phyloP scores from a whole-genome alignment of 2,888 invertebrate species.

The Lamellibrachia satsuma region DNA sequence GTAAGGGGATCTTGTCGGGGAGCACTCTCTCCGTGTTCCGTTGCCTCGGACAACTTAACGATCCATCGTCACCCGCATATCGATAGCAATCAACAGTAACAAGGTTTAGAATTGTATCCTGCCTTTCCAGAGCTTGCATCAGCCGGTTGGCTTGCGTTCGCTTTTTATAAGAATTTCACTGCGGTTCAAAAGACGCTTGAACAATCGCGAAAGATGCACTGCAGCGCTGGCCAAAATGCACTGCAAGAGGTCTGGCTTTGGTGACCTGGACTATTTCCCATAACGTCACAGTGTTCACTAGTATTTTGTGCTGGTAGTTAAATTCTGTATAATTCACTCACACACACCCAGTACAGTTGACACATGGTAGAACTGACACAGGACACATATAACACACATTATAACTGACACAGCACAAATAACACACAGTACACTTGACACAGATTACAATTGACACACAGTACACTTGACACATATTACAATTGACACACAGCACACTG shows the following conservation, averaged over 20 bases:
- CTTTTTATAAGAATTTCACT: background rate
- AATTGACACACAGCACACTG: background rate
- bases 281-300: background rate
- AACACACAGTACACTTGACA: background rate
- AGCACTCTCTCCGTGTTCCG: background rate
- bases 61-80: too few species aligned
- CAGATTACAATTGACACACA: background rate
- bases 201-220: background rate
- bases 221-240: background rate
- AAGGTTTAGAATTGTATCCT: background rate
- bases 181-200: background rate
- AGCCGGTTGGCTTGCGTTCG: background rate
- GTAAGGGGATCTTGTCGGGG: too few species aligned
- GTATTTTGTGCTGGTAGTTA: background rate
- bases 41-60: too few species aligned
- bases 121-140: background rate
- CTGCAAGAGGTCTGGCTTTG: background rate
- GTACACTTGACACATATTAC: background rate
- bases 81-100: background rate
- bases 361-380: too few species aligned
- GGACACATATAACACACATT: background rate
- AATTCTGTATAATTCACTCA: background rate
- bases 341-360: background rate
- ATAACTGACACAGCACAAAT: too few species aligned
- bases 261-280: background rate